Evolutionary conservation across 1,140 invertebrate genomes (phyloP).

Genomic region (Agraylea sexmaculata): DNA sequence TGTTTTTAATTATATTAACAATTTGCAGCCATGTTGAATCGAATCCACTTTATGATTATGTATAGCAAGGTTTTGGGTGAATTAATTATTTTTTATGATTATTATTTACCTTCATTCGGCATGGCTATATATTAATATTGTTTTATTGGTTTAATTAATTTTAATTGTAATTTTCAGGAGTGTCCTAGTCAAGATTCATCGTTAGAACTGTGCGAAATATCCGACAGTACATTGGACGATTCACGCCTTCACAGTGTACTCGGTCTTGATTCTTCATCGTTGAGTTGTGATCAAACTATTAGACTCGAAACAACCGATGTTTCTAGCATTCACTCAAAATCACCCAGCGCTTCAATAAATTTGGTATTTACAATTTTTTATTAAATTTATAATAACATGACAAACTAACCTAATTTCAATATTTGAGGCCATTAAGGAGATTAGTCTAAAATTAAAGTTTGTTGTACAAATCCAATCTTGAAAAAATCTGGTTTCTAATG

Average conservation of each 20-base stretch:
- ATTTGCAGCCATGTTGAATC: too few species aligned
- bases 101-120: too few species aligned
- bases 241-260: constrained; percentile 26
- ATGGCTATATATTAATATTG: background rate
- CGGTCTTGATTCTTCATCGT: constrained; percentile 26
- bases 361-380: constrained; percentile 24
- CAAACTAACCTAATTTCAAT: too few species aligned
- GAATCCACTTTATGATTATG: too few species aligned
- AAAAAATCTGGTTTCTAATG: too few species aligned
- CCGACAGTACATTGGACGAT: constrained; percentile 28
- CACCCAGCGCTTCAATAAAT: constrained; percentile 33
- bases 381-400: too few species aligned
- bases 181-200: constrained; percentile 42
- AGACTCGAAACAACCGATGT: constrained; percentile 35
- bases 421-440: too few species aligned
- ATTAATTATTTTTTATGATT: too few species aligned
- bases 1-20: too few species aligned
- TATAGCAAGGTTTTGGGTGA: too few species aligned
- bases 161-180: constrained; percentile 28
- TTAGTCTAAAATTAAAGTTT: too few species aligned
- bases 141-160: background rate
- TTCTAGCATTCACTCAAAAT: constrained; percentile 32
- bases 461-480: too few species aligned
- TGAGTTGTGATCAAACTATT: constrained; percentile 25
- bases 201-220: constrained; percentile 34